These are phyloP conservation scores for Ridgeia piscesae DNA, from an alignment of 1,140 invertebrate genomes.

Conservation along the genomic window DNA sequence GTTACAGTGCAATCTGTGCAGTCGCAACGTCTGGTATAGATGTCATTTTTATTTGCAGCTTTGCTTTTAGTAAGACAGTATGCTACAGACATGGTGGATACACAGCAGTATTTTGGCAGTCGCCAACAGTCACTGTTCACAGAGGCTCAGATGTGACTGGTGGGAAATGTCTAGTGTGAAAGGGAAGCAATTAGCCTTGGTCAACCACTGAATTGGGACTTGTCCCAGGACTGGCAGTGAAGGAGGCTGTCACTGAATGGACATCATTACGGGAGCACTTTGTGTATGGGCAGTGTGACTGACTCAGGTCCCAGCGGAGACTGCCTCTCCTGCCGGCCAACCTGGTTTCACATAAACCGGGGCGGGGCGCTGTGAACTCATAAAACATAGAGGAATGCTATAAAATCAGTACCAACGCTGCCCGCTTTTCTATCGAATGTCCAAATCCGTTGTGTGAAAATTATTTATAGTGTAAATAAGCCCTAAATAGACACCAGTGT, in stretches of 20 bases:
- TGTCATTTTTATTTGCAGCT: too few relatives aligned
- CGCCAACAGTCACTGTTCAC: too few relatives aligned
- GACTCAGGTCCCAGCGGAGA: neutral
- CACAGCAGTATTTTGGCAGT: too few relatives aligned
- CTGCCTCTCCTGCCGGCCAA: neutral
- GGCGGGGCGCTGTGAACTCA: neutral
- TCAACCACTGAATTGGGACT: neutral
- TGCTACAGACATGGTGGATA: too few relatives aligned
- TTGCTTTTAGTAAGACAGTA: too few relatives aligned
- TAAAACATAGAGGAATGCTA: neutral
- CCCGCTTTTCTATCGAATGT: neutral
- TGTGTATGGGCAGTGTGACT: neutral
- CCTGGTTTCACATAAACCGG: neutral
- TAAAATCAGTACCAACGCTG: neutral
- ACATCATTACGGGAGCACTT: neutral
- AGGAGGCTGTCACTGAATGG: neutral
- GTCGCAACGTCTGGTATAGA: too few relatives aligned
- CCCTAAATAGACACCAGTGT: neutral
- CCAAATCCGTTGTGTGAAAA: neutral
- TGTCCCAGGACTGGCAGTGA: neutral
- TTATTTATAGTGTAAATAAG: neutral
- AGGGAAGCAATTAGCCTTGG: neutral
- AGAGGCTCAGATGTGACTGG: too few relatives aligned
- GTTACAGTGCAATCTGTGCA: too few relatives aligned
- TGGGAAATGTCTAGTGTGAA: neutral